Evolutionary conservation across 2,797 vertebrate genomes (phyloP), one percentile per base, ranked within the genome.

Genomic region (Mormyrops boulengeri): DNA sequence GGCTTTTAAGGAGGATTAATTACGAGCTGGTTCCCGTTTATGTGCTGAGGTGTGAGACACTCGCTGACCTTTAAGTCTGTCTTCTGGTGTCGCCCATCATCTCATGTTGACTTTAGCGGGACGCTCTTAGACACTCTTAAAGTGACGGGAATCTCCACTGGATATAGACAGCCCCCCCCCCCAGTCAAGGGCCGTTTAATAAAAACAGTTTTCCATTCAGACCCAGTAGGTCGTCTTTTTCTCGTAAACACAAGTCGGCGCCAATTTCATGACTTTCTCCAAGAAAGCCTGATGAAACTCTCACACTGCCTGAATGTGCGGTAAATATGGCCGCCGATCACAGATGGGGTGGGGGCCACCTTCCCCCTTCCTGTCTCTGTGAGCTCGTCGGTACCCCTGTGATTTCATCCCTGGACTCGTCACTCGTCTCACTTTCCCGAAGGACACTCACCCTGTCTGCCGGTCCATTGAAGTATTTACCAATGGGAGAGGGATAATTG

Each of bases 401-500:
- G n/a, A 62, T 26, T 62, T 8, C n/a, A 62, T 62, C 57, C n/a
- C n/a, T 3, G 57, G 7, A 9, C 22, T 22, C n/a, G 2, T 4
- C 26, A 4, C 26, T 87, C 52, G 2, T 53, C 30, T 19, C 19
- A 4, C 44, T 17, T 52, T 44, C 30, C 38, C 14, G 11, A 87
- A 60, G 2, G 44, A 7, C 66, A 38, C 12, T 4, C 8, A 8
- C 14, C 52, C 50, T 34, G 30, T 89, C 38, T 88, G 87, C 88
- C 50, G n/a, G 62, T 89, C 22, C 47, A 89, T 87, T 91, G 86
- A 90, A 77, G 52, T 86, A 80, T 89, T 88, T 80, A 88, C 17
- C 88, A n/a, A 57, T 47, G 85, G 87, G 87, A 90, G 86, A 30
- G 89, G 69, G 50, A 1, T 69, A 14, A 91, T 87, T 89, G 89